Evolutionary conservation across 2,113 vertebrate genomes (phyloP).

Genomic region (Casuarius casuarius): DNA sequence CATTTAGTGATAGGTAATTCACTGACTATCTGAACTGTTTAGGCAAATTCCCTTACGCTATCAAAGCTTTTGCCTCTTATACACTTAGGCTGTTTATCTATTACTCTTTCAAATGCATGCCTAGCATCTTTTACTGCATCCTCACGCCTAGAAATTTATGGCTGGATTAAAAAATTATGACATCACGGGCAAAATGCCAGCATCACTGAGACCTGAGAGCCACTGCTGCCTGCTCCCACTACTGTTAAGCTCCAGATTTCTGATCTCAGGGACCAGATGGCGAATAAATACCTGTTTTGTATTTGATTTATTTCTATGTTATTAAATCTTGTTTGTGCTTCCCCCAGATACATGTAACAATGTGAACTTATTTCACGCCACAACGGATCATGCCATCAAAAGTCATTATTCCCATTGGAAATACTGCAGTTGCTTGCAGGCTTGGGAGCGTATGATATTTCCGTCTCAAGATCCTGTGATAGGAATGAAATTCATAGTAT

Average conservation of each 20-base stretch:
- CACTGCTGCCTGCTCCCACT: background rate
- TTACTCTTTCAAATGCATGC: background rate
- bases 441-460: constrained; percentile 5
- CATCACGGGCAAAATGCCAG: background rate
- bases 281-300: background rate
- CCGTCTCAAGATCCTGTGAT: background rate
- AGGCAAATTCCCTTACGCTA: background rate
- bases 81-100: background rate
- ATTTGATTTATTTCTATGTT: constrained; percentile 32
- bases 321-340: constrained; percentile 21
- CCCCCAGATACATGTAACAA: background rate
- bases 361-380: constrained; percentile 37
- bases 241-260: background rate
- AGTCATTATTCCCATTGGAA: constrained; percentile 2
- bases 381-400: constrained; percentile 15
- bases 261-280: background rate
- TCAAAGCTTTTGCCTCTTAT: background rate
- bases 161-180: background rate
- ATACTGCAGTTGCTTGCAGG: background rate
- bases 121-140: background rate
- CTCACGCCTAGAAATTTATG: background rate
- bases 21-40: background rate
- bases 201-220: background rate
- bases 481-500: constrained; percentile 39
- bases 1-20: constrained; percentile 8